Evolutionary conservation across 2,797 vertebrate genomes (phyloP).

Genomic region (Petrocephalus sullivani): DNA sequence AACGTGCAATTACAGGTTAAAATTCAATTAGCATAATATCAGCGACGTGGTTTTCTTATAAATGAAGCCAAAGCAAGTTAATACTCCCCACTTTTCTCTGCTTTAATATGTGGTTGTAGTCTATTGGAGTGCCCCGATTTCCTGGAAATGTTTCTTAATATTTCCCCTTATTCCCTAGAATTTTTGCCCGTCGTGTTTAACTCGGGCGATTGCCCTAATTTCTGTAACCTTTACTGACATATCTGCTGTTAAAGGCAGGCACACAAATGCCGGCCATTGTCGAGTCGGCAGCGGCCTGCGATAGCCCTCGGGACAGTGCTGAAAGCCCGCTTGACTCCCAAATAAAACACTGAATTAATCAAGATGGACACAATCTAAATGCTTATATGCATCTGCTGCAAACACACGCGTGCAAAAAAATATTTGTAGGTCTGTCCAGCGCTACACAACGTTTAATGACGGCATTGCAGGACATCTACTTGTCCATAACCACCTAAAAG

Average conservation of each 20-base stretch:
- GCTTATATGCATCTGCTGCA: background rate
- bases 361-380: background rate
- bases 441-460: background rate
- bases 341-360: constrained; percentile 12
- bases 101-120: background rate
- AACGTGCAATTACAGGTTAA: constrained; percentile 19
- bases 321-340: background rate
- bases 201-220: background rate
- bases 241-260: constrained; percentile 11
- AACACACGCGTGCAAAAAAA: background rate
- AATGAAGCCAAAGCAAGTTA: background rate
- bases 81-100: background rate
- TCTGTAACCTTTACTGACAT: constrained; percentile 15
- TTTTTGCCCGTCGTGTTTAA: background rate
- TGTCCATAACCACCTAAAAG: background rate
- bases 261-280: constrained; percentile 3
- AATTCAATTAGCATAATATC: constrained; percentile 19
- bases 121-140: constrained; percentile 7
- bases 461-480: background rate
- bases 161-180: background rate
- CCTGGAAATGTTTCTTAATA: constrained; percentile 6
- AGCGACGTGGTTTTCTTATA: constrained; percentile 22
- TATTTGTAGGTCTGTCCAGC: background rate
- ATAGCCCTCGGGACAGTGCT: background rate
- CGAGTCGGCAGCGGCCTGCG: constrained; percentile 4